Conservation (phyloP, 2,797 vertebrate genomes). For the Paguma larvata region DNA sequence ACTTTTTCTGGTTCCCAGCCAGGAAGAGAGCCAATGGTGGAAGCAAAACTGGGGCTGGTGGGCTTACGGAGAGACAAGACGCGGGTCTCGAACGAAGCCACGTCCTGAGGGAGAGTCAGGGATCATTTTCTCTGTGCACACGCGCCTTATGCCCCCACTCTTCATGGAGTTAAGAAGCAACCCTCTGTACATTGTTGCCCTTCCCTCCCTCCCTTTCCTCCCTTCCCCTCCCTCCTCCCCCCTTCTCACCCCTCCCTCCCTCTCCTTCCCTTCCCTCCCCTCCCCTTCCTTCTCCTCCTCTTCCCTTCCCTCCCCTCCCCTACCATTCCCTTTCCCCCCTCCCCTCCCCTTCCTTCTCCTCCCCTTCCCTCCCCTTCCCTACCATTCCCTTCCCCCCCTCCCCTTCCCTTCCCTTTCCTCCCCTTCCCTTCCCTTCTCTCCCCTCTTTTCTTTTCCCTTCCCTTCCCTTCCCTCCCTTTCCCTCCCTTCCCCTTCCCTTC, state of each 20-base stretch:
- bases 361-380: too few relatives aligned
- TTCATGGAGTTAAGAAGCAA: background rate
- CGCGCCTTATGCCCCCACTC: fast-evolving
- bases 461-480: too few relatives aligned
- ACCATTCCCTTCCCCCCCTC: background rate
- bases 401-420: fast-evolving
- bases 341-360: background rate
- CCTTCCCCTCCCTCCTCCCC: fast-evolving
- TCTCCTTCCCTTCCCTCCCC: background rate
- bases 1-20: background rate
- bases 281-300: background rate
- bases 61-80: background rate
- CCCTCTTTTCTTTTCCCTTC: too few relatives aligned
- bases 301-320: fast-evolving
- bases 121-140: fast-evolving
- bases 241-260: background rate
- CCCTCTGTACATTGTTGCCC: background rate
- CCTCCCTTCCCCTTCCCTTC: too few relatives aligned
- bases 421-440: background rate
- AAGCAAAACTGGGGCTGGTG: background rate
- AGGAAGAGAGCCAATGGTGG: background rate
- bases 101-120: background rate
- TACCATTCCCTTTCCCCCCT: too few relatives aligned
- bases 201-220: background rate
- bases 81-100: fast-evolving